phyloP scores from a whole-genome alignment of 1,140 invertebrate species.

The Temnothorax longispinosus region DNA sequence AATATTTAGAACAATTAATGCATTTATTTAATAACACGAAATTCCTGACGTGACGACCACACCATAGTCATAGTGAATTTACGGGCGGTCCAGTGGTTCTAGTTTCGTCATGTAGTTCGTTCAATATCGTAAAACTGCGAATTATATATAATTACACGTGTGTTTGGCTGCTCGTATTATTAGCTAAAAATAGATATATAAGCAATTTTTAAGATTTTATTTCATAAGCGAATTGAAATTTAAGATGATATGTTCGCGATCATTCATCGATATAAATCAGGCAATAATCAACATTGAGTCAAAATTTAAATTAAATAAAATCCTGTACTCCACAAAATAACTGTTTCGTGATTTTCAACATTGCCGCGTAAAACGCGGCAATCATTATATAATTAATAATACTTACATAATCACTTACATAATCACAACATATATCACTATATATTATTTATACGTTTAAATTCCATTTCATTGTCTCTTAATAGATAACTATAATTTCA shows the following conservation, averaged over 20 bases:
- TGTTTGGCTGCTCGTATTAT: not conserved
- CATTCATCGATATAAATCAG: not conserved
- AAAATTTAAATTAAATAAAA: not conserved
- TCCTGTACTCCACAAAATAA: not conserved
- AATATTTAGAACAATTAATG: constrained; percentile 45
- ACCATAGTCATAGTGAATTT: not conserved
- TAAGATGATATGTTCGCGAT: not conserved
- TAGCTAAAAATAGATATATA: not conserved
- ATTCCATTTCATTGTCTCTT: not conserved
- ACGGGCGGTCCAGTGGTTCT: not conserved
- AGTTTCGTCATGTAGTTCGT: not conserved
- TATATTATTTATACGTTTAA: not conserved
- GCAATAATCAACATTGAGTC: not conserved
- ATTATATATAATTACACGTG: not conserved
- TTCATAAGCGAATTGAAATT: not conserved
- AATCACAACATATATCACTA: not conserved
- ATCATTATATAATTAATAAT: no score
- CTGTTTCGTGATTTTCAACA: not conserved
- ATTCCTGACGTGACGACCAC: not conserved
- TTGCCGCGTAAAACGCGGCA: no score
- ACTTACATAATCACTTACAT: no score
- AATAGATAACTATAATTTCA: not conserved
- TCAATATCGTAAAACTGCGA: not conserved
- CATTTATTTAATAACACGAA: constrained; percentile 31
- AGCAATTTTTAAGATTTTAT: not conserved